A percentile compares a stretch with the other conserved stretches of the same genome.
Conservation (phyloP, 2,113 vertebrate genomes). For the Atrichornis clamosus region DNA sequence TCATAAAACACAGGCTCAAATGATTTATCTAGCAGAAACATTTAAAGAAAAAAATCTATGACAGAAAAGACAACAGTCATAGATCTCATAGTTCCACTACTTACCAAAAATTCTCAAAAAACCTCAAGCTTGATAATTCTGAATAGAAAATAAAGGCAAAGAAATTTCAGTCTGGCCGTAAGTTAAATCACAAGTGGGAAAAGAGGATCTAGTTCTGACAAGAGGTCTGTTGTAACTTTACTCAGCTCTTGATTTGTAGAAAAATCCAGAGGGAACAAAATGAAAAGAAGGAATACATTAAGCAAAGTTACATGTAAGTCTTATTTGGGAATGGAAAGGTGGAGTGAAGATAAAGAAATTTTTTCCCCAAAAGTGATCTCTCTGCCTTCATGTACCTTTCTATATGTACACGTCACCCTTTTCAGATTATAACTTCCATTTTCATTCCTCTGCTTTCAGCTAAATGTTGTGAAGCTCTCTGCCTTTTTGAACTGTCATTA, state of each 20-base stretch:
- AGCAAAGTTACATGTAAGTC: neutral
- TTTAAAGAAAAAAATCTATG: neutral
- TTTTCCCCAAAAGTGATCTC: accelerated
- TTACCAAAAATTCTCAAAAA: neutral
- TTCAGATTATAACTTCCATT: neutral
- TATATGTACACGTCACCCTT: neutral
- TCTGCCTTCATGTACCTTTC: neutral
- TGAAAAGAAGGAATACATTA: neutral
- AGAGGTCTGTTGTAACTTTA: neutral
- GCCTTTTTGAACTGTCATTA: neutral
- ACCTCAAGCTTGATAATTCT: neutral
- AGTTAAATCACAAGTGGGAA: neutral
- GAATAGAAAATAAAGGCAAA: neutral
- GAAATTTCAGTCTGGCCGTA: neutral
- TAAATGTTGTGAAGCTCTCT: neutral
- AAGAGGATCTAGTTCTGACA: neutral
- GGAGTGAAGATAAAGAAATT: neutral
- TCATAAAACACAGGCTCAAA: neutral
- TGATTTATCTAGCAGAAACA: neutral
- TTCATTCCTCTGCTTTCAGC: neutral
- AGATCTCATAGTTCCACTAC: neutral
- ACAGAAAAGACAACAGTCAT: neutral
- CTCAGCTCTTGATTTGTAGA: neutral
- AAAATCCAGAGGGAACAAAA: neutral
- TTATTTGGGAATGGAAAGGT: neutral